Base-by-base conservation (phyloP, 2,888 invertebrate species). In the Caenorhabditis japonica region DNA sequence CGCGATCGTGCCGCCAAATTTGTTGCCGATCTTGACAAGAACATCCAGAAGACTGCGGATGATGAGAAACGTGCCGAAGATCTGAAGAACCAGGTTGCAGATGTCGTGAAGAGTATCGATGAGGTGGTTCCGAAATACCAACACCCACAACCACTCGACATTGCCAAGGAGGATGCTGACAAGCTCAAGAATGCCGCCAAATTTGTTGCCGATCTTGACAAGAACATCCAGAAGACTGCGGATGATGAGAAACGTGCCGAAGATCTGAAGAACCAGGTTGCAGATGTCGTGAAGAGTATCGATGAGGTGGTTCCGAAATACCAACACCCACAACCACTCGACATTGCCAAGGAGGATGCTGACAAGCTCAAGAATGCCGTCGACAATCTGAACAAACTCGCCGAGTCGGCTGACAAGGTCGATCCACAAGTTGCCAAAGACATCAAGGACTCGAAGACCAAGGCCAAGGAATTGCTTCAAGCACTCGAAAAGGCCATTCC, bases 371-470 rank as follows among this genome's bases (percentile, higher is more conserved):
- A 71, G 38, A 34, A 46, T 33, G 58, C 62, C 43, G 25, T 62
- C 19, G 72, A 60, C 15, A 71, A 62, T n/a, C 43, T 72, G 15
- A 43, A 39, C 53, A 52, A 64, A n/a, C 49, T 69, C 51, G 51
- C 52, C 33, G 51, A 43, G 23, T 51, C 49, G 21, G 34, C 38
- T 39, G 52, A 72, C 23, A 72, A 73, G 52, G 36, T 33, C 36
- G 59, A 60, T 41, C 70, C 60, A 56, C 73, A 77, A 55, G 52
- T 69, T 13, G 74, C 71, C 47, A 64, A 64, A 23, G 62, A 70
- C 56, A 49, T 74, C 58, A 75, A 74, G 44, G 73, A 79, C 36
- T 51, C 70, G n/a, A 66, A 74, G 59, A 52, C 60, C 30, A 71
- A 71, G 52, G 49, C 71, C 23, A 76, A 76, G 39, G 68, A 75